These are phyloP conservation scores for Belgica antarctica DNA, from an alignment of 2,888 invertebrate genomes.

Conservation along the genomic window DNA sequence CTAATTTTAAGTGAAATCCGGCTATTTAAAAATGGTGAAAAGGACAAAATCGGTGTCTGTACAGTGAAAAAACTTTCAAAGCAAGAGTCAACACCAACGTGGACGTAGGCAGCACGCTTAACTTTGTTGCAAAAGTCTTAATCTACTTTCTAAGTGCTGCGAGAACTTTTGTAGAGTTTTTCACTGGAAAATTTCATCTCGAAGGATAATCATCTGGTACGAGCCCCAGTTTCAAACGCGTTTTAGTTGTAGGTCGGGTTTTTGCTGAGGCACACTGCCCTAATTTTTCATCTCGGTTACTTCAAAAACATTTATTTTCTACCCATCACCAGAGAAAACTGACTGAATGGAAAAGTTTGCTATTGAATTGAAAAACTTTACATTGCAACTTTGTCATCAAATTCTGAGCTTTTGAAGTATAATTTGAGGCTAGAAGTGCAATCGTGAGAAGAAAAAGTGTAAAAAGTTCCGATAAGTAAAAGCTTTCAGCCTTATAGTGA, in stretches of 20 bases:
- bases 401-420: no score
- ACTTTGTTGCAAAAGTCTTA: no score
- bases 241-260: slow-evolving; percentile 23
- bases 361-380: background rate
- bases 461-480: no score
- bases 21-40: no score
- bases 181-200: slow-evolving; percentile 13
- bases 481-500: no score
- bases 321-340: background rate
- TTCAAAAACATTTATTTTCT: slow-evolving; percentile 8
- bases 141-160: no score
- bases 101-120: no score
- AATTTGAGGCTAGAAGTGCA: background rate
- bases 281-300: slow-evolving; percentile 1
- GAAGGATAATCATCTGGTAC: slow-evolving; percentile 13
- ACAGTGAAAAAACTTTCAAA: no score
- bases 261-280: background rate
- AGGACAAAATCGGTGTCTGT: no score
- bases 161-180: slow-evolving; percentile 28
- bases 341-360: slow-evolving; percentile 3
- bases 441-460: no score
- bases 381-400: no score
- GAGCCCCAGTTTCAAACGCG: slow-evolving; percentile 20
- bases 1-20: background rate
- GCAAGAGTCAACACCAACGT: no score